Percentiles rank a stretch among this genome's conserved stretches.
Conservation (phyloP, 2,888 invertebrate genomes). For the Liodrosophila aerea region DNA sequence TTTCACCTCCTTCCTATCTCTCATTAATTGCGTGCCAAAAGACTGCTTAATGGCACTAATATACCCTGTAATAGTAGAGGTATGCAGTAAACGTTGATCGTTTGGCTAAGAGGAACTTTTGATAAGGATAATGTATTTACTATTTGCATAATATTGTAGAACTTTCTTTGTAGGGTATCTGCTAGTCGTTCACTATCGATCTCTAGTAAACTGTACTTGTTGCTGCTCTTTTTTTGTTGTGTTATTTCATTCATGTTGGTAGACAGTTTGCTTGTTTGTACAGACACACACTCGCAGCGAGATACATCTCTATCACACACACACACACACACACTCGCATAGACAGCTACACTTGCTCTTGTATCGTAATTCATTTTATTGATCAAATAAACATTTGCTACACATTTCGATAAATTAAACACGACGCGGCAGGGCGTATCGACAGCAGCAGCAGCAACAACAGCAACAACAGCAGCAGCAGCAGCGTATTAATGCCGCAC, state of each 20-base stretch:
- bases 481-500: slow-evolving; percentile 51
- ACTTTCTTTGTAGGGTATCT: no score
- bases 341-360: slow-evolving; percentile 28
- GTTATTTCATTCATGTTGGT: slow-evolving; percentile 65
- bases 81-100: no score
- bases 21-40: no score
- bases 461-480: slow-evolving; percentile 16
- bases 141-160: no score
- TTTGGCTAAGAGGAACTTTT: no score
- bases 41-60: no score
- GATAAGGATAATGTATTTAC: no score
- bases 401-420: slow-evolving; percentile 76
- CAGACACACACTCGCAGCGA: slow-evolving; percentile 35
- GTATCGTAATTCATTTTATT: slow-evolving; percentile 72
- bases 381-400: slow-evolving; percentile 76
- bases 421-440: slow-evolving; percentile 60
- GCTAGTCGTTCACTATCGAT: slow-evolving; percentile 1
- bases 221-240: slow-evolving; percentile 26
- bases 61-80: no score
- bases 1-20: slow-evolving; percentile 13
- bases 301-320: slow-evolving; percentile 16
- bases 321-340: slow-evolving; percentile 14
- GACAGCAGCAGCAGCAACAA: slow-evolving; percentile 27
- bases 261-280: slow-evolving; percentile 50
- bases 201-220: slow-evolving; percentile 21